phyloP scores from a whole-genome alignment of 2,888 invertebrate genomes.

The Petrolisthes cinctipes region DNA sequence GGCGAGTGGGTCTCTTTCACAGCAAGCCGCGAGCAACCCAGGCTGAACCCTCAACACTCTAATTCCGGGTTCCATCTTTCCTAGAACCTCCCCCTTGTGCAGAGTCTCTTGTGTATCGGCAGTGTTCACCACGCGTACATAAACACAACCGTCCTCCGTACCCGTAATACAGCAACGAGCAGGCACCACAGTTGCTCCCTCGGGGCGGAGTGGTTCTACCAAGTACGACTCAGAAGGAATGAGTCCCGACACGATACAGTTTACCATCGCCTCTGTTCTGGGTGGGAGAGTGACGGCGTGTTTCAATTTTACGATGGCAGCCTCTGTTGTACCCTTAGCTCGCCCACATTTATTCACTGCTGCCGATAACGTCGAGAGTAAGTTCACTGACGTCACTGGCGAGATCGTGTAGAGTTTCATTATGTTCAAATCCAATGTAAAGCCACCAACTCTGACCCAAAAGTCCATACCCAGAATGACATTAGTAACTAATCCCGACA shows the following conservation, averaged over 20 bases:
- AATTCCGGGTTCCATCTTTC: no score
- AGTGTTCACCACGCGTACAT: neutral
- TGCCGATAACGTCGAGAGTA: neutral
- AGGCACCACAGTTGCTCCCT: conserved; percentile 13
- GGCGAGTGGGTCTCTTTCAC: no score
- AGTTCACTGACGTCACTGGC: neutral
- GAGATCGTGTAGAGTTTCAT: neutral
- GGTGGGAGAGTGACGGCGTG: no score
- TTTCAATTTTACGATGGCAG: no score
- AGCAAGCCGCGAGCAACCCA: no score
- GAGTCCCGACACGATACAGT: no score
- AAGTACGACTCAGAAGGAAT: no score
- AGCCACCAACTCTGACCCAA: conserved; percentile 10
- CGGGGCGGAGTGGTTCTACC: conserved; percentile 6
- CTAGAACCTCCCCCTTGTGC: neutral
- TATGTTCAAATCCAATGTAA: neutral
- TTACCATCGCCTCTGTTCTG: no score
- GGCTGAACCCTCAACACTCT: no score
- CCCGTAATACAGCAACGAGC: conserved; percentile 17
- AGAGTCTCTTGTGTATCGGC: neutral
- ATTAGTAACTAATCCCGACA: conserved; percentile 5
- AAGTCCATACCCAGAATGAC: conserved; percentile 12
- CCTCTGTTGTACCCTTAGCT: no score
- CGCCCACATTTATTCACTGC: no score
- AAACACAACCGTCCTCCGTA: neutral